These are phyloP conservation scores for Liolophura sinensis DNA, from an alignment of 1,140 invertebrate genomes.

Conservation along the genomic window DNA sequence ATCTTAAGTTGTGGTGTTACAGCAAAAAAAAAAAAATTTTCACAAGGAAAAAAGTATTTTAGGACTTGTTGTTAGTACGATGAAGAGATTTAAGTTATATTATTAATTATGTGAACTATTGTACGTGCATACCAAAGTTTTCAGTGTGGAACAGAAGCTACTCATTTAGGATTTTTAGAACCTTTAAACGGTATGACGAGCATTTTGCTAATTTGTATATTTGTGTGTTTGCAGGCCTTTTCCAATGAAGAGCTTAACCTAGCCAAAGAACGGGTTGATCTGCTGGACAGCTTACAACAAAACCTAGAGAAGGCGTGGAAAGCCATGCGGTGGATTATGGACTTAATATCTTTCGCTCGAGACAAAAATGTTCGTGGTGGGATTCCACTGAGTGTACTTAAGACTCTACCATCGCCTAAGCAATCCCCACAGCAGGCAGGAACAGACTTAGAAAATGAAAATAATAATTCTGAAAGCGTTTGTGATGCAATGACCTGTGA, in stretches of 20 bases:
- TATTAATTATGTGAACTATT: no score
- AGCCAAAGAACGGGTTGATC: conserved; percentile 81
- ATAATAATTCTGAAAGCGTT: conserved; percentile 26
- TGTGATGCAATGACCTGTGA: conserved; percentile 25
- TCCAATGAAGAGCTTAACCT: conserved; percentile 82
- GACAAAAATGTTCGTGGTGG: conserved; percentile 68
- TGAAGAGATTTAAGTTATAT: no score
- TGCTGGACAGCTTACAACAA: conserved; percentile 62
- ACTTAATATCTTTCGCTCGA: conserved; percentile 88
- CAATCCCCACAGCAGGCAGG: conserved; percentile 12
- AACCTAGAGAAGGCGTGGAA: conserved; percentile 76
- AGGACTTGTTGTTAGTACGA: no score
- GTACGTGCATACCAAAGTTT: no score
- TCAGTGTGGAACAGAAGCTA: neutral
- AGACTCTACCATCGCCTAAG: conserved; percentile 16
- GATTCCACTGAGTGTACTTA: conserved; percentile 41
- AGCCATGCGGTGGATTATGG: conserved; percentile 90
- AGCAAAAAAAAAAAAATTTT: no score
- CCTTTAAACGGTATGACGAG: neutral
- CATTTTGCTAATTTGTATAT: conserved; percentile 5
- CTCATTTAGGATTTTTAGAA: neutral
- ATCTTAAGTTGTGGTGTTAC: neutral
- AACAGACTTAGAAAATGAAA: conserved; percentile 9
- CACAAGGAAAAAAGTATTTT: no score
- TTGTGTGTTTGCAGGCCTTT: conserved; percentile 71